Conservation (phyloP, 2,888 invertebrate species). For the Zeuzera pyrina region DNA sequence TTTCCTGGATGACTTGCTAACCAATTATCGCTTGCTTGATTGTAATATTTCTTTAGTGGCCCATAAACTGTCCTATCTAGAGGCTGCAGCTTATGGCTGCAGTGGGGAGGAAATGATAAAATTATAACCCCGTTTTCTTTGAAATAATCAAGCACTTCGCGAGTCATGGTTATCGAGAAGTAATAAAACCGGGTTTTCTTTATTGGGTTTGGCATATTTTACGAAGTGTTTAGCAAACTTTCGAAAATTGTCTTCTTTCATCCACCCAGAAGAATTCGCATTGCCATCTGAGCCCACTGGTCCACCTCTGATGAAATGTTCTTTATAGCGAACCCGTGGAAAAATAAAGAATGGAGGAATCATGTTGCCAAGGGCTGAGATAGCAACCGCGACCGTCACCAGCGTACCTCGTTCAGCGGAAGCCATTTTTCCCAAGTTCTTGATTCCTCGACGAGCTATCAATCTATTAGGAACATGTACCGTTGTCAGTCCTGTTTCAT, state of each 20-base stretch:
- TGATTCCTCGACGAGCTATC: slow-evolving; percentile 27
- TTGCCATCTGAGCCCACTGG: slow-evolving; percentile 6
- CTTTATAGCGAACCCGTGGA: slow-evolving; percentile 8
- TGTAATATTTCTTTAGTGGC: slow-evolving; percentile 13
- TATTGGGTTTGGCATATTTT: slow-evolving; percentile 4
- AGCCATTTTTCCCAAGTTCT: slow-evolving; percentile 26
- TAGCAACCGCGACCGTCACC: slow-evolving; percentile 7
- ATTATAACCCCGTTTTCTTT: slow-evolving; percentile 10
- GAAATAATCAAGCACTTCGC: slow-evolving; percentile 11
- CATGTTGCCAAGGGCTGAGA: slow-evolving; percentile 9
- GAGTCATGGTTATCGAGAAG: slow-evolving; percentile 10
- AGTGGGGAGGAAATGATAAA: slow-evolving; percentile 14
- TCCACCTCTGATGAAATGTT: slow-evolving; percentile 8
- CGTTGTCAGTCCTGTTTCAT: slow-evolving; percentile 35
- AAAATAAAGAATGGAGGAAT: slow-evolving; percentile 8
- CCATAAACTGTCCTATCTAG: slow-evolving; percentile 12
- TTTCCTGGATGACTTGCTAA: slow-evolving; percentile 14
- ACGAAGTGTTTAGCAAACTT: slow-evolving; percentile 10
- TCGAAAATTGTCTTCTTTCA: slow-evolving; percentile 11
- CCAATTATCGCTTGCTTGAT: slow-evolving; percentile 13
- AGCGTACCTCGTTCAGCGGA: slow-evolving; percentile 8
- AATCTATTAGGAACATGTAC: slow-evolving; percentile 32
- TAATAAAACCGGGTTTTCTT: slow-evolving; percentile 7
- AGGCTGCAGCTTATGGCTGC: slow-evolving; percentile 13
- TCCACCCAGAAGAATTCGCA: slow-evolving; percentile 11